phyloP scores from a whole-genome alignment of 2,113 vertebrate species.

The Columba janthina region DNA sequence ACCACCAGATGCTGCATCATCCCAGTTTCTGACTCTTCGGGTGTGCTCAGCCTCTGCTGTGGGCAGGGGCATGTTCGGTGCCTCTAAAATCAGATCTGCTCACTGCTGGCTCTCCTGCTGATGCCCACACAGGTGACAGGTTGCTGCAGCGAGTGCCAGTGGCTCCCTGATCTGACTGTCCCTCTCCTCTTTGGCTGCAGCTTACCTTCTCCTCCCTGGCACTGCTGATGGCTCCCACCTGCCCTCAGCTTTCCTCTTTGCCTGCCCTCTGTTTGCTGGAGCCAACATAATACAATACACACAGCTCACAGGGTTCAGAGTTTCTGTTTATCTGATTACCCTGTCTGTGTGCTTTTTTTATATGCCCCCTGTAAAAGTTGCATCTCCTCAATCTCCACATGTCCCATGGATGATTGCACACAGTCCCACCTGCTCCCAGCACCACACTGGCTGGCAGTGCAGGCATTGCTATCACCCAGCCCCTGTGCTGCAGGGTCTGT shows the following conservation, averaged over 20 bases:
- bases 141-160: background rate
- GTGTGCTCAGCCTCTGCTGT: background rate
- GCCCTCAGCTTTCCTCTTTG: background rate
- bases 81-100: background rate
- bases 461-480: background rate
- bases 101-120: background rate
- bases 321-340: background rate
- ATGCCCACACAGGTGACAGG: fast-evolving
- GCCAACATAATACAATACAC: fast-evolving
- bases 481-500: background rate
- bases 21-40: background rate
- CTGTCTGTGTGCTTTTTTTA: background rate
- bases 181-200: background rate
- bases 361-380: fast-evolving
- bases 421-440: background rate
- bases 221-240: background rate
- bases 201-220: background rate
- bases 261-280: background rate
- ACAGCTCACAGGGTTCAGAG: background rate
- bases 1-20: background rate
- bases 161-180: background rate
- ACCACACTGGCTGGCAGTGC: background rate
- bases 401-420: fast-evolving
- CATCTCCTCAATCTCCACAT: fast-evolving
- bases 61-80: background rate